Base-by-base conservation (phyloP, 2,797 vertebrate genomes). In the Hoplostethus mediterraneus region DNA sequence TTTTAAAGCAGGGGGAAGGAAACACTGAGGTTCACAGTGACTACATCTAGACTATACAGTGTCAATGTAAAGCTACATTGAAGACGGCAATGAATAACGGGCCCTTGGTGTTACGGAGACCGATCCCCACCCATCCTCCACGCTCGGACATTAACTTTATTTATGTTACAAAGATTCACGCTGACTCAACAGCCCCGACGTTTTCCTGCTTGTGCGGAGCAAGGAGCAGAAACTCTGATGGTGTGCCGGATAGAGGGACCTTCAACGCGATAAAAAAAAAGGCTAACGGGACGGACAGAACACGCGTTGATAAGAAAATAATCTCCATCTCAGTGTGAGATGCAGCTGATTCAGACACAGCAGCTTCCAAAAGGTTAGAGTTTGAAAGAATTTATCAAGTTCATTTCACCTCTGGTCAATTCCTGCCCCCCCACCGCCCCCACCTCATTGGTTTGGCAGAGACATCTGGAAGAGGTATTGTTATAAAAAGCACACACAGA, bases 21-120 rank as follows among this genome's bases (percentile, higher is more conserved):
- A 94, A 88, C 59, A 67, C 79, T 92, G 93, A 93, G 75, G 90
- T 93, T 92, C 93, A 95, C 92, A 88, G 85, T 91, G 87, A 86
- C 75, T 96, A 95, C 94, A 95, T 90, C 93, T 89, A 98, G 95
- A 97, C 95, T 96, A 97, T 91, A 97, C 95, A 97, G 91, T 81
- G 92, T 75, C 85, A 83, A 90, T 81, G 87, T 89, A 87, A 89
- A 90, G 90, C 86, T 86, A 82, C 88, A 76, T 52, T 72, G 81
- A 78, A 75, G 71, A 83, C 78, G 61, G 77, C 82, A 49, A 83
- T 90, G 85, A 92, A 91, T 86, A 89, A 90, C 73, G 69, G 55
- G 51, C 68, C 70, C 71, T 80, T 79, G 80, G 86, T 87, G 84
- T 88, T 87, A 81, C 83, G 76, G 86, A 77, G 84, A 83, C 70